Evolutionary conservation across 1,140 invertebrate species (phyloP).

Genomic region (Brachionus manjavacas): DNA sequence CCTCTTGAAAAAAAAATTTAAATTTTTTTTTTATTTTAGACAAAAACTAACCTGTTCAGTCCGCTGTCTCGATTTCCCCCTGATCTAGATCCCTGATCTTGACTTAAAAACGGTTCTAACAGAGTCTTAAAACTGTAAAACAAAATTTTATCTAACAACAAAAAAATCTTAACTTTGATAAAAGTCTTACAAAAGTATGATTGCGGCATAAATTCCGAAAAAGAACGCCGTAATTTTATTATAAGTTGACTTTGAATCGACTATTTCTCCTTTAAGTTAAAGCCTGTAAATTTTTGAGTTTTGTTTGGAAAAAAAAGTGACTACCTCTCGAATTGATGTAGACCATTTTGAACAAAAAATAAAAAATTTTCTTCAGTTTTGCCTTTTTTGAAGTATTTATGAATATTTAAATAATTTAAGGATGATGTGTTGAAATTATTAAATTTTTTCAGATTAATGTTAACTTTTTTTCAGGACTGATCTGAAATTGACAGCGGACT

Average conservation of each 20-base stretch:
- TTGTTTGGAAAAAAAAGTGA: neutral
- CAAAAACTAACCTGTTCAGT: neutral
- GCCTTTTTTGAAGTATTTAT: neutral
- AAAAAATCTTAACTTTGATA: neutral
- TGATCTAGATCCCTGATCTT: neutral
- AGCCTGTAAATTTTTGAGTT: neutral
- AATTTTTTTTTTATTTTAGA: neutral
- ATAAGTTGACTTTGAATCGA: neutral
- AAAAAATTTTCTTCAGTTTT: neutral
- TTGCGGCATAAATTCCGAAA: neutral
- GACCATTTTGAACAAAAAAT: constrained; percentile 4
- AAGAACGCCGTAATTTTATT: neutral
- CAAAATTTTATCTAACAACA: neutral
- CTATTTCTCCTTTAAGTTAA: neutral
- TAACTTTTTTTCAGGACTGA: neutral
- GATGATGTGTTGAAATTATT: neutral
- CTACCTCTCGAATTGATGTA: constrained; percentile 13
- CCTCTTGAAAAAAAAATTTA: neutral
- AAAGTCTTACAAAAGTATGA: neutral
- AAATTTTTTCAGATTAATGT: neutral
- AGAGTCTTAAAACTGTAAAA: neutral
- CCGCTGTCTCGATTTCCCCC: neutral
- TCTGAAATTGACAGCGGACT: neutral
- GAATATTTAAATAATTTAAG: neutral
- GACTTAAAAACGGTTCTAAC: neutral